phyloP scores from a whole-genome alignment of 2,888 invertebrate species.

The Noctuana brunneofusca region DNA sequence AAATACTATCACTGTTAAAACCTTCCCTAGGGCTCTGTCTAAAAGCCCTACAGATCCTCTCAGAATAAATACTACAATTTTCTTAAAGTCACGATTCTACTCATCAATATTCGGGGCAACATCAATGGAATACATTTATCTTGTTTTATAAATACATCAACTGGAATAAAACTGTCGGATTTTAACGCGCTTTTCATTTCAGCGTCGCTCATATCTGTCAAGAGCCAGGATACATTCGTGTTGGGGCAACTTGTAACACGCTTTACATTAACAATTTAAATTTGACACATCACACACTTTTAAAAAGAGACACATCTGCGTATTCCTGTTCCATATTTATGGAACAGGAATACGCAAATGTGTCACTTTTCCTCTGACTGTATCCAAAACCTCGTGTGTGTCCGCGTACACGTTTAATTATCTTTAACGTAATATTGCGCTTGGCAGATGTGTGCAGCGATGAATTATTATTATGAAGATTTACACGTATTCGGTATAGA shows the following conservation, averaged over 20 bases:
- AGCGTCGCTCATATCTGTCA: slow-evolving; percentile 38
- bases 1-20: slow-evolving; percentile 22
- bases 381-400: not conserved
- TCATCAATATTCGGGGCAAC: slow-evolving; percentile 35
- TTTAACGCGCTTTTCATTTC: slow-evolving; percentile 32
- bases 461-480: not conserved
- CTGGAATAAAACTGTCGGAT: slow-evolving; percentile 45
- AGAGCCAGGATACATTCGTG: slow-evolving; percentile 20
- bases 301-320: too few relatives aligned
- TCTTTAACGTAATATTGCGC: not conserved
- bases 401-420: not conserved
- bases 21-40: slow-evolving; percentile 10
- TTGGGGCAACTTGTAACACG: slow-evolving; percentile 1
- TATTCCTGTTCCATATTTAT: slow-evolving; percentile 5
- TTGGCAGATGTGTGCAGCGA: slow-evolving; percentile 36
- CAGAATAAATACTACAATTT: slow-evolving; percentile 21
- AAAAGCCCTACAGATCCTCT: slow-evolving; percentile 14
- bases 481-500: slow-evolving; percentile 75
- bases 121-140: slow-evolving; percentile 44
- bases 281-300: too few relatives aligned
- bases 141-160: slow-evolving; percentile 47
- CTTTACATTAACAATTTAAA: slow-evolving; percentile 10
- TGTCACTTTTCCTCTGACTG: not conserved
- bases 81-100: slow-evolving; percentile 28
- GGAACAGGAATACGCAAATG: slow-evolving; percentile 7